Conservation (phyloP, 2,888 invertebrate genomes). For the Bimastos eiseni region DNA sequence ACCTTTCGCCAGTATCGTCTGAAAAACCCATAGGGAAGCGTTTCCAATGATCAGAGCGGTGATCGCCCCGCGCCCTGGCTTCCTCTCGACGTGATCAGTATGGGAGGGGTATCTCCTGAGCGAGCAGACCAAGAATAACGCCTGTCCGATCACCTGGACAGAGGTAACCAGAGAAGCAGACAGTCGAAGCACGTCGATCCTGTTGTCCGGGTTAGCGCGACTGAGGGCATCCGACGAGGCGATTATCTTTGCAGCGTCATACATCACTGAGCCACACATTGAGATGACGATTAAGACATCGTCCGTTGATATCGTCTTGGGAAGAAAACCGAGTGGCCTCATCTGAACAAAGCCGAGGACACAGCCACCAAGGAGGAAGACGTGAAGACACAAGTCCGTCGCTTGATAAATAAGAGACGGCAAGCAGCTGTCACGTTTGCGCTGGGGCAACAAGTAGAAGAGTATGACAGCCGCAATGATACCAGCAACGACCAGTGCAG, state of each 20-base stretch:
- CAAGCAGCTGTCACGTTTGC: neutral
- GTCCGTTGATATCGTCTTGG: conserved; percentile 47
- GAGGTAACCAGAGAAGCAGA: conserved; percentile 36
- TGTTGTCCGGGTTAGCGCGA: neutral
- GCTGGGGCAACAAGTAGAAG: conserved; percentile 55
- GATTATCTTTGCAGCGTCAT: conserved; percentile 44
- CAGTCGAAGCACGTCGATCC: conserved; percentile 28
- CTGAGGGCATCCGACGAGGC: conserved; percentile 42
- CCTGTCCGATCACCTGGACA: conserved; percentile 55
- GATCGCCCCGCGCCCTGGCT: conserved; percentile 68
- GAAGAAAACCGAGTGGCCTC: conserved; percentile 40
- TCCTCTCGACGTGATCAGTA: conserved; percentile 51
- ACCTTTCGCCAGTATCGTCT: conserved; percentile 60
- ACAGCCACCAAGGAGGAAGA: conserved; percentile 50
- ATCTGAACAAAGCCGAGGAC: conserved; percentile 48
- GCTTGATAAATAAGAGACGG: conserved; percentile 48
- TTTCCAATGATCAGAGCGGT: conserved; percentile 71
- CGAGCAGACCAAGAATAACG: conserved; percentile 55
- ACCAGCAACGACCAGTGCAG: conserved; percentile 56
- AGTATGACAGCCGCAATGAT: conserved; percentile 56
- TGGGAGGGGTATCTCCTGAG: conserved; percentile 53
- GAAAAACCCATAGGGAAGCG: conserved; percentile 71
- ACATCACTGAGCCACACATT: conserved; percentile 85
- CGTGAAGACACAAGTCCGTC: conserved; percentile 50
- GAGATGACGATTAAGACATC: conserved; percentile 87